Evolutionary conservation across 64 coral and sea anemone species (phyloP), one percentile per base, ranked within the genome.

Genomic region (Hydrozoanthus tunicans): DNA sequence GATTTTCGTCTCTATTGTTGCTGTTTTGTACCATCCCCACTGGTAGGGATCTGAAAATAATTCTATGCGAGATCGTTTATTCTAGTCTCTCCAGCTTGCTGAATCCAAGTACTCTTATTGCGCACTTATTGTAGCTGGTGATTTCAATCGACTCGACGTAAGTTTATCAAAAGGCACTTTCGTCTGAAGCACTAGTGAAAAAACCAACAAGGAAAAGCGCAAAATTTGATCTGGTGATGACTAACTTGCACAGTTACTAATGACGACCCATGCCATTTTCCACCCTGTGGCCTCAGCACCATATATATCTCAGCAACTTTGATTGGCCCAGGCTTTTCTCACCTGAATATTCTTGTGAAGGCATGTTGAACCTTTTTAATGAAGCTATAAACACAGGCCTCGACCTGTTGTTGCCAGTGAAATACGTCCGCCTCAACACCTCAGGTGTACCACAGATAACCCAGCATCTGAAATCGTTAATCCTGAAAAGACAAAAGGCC

Each of bases 21-120:
- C 85, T 68, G 92, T 90, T 56, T 68, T 93, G 59, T 93, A 93
- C 72, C 92, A 93, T 64, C 86, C 86, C 62, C 85, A 81, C 67
- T 90, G 92, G 85, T 83, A 77, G 58, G 62, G 23, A 24, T 53
- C 78, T 69, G 78, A 82, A 69, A 91, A 80, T 53, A 12, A 91
- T 17, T 90, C 59, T 52, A 90, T 76, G 90, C 90, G 63, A 20
- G 90, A 91, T 71, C 90, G 82, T 53, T 70, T 91, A 57, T 91
- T 91, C 70, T 79, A 91, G 65, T 82, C 90, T 20, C 64, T 91
- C 13, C 20, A 53, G 70, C 61, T 82, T 81, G 78, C 58, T 81
- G 90, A 81, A 79, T 91, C 90, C 25, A 67, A 58, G 58, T 91
- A 59, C 56, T 20, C 78, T 66, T 65, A 91, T 63, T 84, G 81